Base-by-base conservation (phyloP, 2,888 invertebrate species). In the Lepidocyrtinus sp. region DNA sequence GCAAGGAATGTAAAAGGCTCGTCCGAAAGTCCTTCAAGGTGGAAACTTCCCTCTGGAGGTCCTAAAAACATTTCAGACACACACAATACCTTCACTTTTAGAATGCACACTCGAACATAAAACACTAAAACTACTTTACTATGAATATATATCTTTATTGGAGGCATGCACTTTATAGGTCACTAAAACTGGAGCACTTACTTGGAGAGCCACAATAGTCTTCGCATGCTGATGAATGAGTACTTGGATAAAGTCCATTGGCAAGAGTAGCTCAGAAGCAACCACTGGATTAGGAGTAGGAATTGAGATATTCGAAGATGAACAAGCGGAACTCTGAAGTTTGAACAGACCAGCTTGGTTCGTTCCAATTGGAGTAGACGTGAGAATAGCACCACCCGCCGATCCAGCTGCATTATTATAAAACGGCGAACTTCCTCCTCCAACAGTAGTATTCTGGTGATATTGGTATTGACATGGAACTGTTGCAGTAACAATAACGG, bases 221-320 rank as follows among this genome's bases (percentile, higher is more conserved):
- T 85, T 85, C 46, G 86, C 86, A 84, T 86, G 86, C 80, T 86
- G 86, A 77, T 85, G 84, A 76, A 86, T 85, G 78, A 86, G 84
- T 75, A 86, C 81, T 77, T 85, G 85, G 69, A 86, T 84, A 80
- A 86, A 86, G 79, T 86, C 86, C 85, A 85, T 80, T 80, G 80
- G 80, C 78, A 78, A 73, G 17, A 78, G 68, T 61, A 78, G 62
- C 50, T 78, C 78, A 78, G 78, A 63, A 26, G 78, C 67, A 62
- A 77, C 74, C 55, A 74, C 77, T 63, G 74, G 62, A 36, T 36
- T 36, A 36, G 36, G 36, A 36, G 36, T 5, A 36, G 36, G 36
- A 36, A 36, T 36, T 73, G 76, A 70, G n/a, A 36, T 36, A 36
- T 36, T 36, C 36, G 78, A 62, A 15, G 72, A 72, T 61, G 70